Evolutionary conservation across 2,888 invertebrate species (phyloP).

Genomic region (Tetrapedia diversipes): DNA sequence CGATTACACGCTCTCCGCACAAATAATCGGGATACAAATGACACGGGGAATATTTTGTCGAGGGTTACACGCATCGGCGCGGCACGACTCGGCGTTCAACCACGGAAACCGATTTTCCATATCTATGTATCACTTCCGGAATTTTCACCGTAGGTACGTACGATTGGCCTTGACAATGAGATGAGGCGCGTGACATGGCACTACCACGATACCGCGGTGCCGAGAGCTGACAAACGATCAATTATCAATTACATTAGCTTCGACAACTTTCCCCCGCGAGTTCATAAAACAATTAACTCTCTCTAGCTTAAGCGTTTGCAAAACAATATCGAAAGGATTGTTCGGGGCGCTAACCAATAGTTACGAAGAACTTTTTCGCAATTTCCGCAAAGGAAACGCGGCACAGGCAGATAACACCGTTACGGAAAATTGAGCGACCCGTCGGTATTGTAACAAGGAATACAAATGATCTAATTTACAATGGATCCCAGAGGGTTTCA

Average conservation of each 20-base stretch:
- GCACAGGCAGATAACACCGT: constrained; percentile 31
- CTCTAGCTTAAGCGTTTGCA: too few relatives aligned
- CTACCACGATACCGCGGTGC: too few relatives aligned
- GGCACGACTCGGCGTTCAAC: background rate
- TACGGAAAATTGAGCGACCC: constrained; percentile 54
- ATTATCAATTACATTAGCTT: constrained; percentile 38
- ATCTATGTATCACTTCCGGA: constrained; percentile 17
- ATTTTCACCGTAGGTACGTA: constrained; percentile 29
- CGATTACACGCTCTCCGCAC: constrained; percentile 64
- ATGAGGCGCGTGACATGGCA: too few relatives aligned
- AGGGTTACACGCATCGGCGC: constrained; percentile 6
- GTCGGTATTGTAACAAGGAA: constrained; percentile 67
- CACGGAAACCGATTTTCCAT: constrained; percentile 30
- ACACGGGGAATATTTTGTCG: constrained; percentile 56
- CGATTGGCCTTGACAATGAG: constrained; percentile 48
- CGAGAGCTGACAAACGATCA: constrained; percentile 35
- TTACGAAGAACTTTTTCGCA: constrained; percentile 26
- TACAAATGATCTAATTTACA: constrained; percentile 77
- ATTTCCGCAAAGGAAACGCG: background rate
- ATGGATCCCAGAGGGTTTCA: constrained; percentile 69
- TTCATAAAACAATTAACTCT: too few relatives aligned
- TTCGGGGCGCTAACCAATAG: too few relatives aligned
- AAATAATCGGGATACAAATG: constrained; percentile 61
- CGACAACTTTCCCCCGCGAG: too few relatives aligned
- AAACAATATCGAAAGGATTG: too few relatives aligned